Evolutionary conservation across 2,113 vertebrate genomes (phyloP).

Genomic region (Laterallus jamaicensis): DNA sequence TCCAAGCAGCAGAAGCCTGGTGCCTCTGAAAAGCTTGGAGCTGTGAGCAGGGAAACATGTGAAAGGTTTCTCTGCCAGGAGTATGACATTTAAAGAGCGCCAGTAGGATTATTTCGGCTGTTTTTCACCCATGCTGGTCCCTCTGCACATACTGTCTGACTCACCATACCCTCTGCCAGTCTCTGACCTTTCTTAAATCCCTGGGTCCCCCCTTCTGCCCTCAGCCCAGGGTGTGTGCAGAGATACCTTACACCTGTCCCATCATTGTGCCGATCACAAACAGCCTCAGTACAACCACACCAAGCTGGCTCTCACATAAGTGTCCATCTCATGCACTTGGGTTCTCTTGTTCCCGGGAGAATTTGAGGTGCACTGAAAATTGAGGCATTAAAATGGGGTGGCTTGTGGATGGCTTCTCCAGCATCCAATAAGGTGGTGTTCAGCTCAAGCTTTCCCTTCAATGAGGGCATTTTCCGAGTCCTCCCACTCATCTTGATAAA

Average conservation of each 20-base stretch:
- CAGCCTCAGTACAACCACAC: neutral
- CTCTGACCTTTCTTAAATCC: neutral
- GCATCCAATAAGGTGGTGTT: neutral
- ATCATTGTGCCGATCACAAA: neutral
- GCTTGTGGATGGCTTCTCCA: neutral
- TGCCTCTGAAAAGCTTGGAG: neutral
- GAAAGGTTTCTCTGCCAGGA: slow-evolving; percentile 28
- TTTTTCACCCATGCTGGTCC: neutral
- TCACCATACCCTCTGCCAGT: neutral
- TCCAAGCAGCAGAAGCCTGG: neutral
- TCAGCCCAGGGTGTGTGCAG: neutral
- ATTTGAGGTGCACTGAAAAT: neutral
- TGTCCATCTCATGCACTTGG: fast-evolving
- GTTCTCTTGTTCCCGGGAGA: neutral
- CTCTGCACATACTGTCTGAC: neutral
- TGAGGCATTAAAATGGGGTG: neutral
- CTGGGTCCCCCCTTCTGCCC: neutral
- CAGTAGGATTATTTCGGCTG: neutral
- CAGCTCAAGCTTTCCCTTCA: neutral
- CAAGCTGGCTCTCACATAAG: neutral
- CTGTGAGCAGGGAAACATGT: neutral
- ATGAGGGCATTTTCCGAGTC: fast-evolving
- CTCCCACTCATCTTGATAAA: neutral
- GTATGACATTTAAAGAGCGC: slow-evolving; percentile 14
- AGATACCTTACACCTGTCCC: neutral